phyloP scores from a whole-genome alignment of 2,888 invertebrate species.

The Morinoia aosen region DNA sequence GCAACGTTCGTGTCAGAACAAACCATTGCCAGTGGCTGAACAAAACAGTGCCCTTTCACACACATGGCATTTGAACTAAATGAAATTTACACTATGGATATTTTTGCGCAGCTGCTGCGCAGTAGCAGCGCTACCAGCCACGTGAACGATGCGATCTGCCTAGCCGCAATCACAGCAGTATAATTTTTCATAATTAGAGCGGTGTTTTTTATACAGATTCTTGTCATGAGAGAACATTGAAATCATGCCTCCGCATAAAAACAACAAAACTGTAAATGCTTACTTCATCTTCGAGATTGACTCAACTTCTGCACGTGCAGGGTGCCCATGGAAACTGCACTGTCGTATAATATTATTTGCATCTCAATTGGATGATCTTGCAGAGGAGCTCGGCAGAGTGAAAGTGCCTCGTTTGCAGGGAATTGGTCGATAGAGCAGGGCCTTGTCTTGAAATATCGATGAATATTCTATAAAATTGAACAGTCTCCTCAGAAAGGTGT shows the following conservation, averaged over 20 bases:
- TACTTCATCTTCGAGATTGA: background rate
- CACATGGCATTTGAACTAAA: too few species aligned
- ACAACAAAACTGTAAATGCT: background rate
- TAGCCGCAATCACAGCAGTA: too few species aligned
- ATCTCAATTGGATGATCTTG: background rate
- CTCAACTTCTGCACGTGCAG: background rate
- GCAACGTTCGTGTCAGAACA: too few species aligned
- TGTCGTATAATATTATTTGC: background rate
- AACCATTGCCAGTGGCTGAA: too few species aligned
- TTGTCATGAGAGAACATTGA: background rate
- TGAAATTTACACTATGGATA: too few species aligned
- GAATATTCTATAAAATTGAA: background rate
- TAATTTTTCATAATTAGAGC: too few species aligned
- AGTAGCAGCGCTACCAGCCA: too few species aligned
- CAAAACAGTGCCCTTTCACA: too few species aligned
- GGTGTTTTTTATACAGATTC: background rate
- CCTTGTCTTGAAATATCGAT: background rate
- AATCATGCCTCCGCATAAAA: background rate
- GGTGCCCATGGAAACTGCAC: background rate
- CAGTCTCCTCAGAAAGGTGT: background rate
- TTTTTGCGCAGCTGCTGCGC: too few species aligned
- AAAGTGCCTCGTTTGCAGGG: background rate
- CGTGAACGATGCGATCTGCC: too few species aligned
- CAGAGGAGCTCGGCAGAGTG: background rate
- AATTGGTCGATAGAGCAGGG: background rate